phyloP scores from a whole-genome alignment of 1,140 invertebrate genomes.

The Melitaea cinxia region DNA sequence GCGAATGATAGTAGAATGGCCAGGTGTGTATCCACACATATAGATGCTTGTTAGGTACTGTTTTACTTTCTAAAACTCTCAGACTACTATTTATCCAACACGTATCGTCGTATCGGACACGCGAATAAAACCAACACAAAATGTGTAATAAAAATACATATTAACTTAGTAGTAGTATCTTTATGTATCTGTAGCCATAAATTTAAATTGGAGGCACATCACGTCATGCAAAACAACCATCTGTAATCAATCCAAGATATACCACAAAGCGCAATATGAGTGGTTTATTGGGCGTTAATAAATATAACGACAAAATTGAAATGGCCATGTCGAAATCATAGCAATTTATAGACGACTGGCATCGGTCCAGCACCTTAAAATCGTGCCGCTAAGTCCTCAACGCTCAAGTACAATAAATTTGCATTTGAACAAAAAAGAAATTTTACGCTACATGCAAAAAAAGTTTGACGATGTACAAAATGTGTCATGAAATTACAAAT shows the following conservation, averaged over 20 bases:
- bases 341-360: conserved; percentile 4
- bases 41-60: no score
- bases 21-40: no score
- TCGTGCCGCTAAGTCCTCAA: background rate
- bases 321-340: conserved; percentile 3
- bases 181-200: no score
- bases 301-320: conserved; percentile 4
- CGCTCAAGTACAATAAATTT: conserved; percentile 3
- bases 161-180: no score
- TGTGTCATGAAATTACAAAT: background rate
- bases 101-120: no score
- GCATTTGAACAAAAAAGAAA: background rate
- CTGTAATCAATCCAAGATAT: conserved; percentile 3
- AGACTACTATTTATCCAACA: no score
- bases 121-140: no score
- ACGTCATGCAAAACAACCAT: background rate
- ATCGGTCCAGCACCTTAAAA: conserved; percentile 6
- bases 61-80: no score
- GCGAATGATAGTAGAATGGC: no score
- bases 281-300: conserved; percentile 4
- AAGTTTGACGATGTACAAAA: background rate
- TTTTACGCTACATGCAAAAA: background rate
- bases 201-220: background rate
- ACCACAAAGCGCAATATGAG: background rate
- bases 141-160: no score